Conservation (phyloP, 2,797 vertebrate genomes). For the Smutsia temminckii region DNA sequence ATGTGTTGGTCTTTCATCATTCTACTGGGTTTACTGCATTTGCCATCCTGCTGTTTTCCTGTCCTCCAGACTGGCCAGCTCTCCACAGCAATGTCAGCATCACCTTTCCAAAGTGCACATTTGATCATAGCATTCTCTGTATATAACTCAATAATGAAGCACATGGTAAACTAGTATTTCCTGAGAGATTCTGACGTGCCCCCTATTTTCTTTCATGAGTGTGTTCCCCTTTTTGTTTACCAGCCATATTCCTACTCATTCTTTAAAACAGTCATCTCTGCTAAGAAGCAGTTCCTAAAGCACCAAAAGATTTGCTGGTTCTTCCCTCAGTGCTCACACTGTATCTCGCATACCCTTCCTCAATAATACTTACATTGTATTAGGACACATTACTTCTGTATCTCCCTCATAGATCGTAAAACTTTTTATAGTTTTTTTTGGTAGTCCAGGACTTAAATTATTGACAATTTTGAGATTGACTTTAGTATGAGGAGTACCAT, state of each 20-base stretch:
- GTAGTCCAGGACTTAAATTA: background rate
- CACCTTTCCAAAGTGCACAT: background rate
- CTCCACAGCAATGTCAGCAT: rapidly evolving
- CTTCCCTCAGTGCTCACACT: background rate
- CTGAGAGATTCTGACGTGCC: background rate
- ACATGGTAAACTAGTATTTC: background rate
- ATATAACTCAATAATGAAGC: background rate
- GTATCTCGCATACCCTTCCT: background rate
- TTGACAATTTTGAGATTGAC: slow-evolving; percentile 2
- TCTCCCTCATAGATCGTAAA: background rate
- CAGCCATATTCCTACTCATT: background rate
- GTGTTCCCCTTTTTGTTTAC: background rate
- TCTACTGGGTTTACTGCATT: rapidly evolving
- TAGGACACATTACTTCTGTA: background rate
- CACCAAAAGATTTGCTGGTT: background rate
- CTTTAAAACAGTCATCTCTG: background rate
- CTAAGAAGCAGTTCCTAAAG: background rate
- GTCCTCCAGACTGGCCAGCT: background rate
- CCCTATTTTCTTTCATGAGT: background rate
- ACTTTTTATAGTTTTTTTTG: background rate
- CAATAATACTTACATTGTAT: background rate
- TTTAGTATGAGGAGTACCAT: background rate
- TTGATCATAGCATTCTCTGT: background rate
- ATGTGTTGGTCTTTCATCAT: too few species aligned
- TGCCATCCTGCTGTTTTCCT: background rate